Percentiles rank a stretch among this genome's conserved stretches.
Conservation (phyloP, 2,888 invertebrate species). For the Spisula solida region DNA sequence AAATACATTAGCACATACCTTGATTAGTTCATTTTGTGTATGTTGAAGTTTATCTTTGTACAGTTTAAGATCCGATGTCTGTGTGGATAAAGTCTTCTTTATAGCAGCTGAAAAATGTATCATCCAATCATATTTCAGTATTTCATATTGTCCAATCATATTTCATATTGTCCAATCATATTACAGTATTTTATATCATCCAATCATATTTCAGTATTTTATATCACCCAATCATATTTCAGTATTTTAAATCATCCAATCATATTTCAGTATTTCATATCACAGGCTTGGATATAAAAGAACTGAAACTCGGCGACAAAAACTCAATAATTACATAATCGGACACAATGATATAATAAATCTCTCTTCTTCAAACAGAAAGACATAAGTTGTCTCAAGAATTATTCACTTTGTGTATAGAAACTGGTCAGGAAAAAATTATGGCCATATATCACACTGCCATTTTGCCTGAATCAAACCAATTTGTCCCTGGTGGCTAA, state of each 20-base stretch:
- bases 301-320: too few relatives aligned
- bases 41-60: constrained; percentile 85
- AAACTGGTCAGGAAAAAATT: too few relatives aligned
- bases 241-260: background rate
- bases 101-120: constrained; percentile 80
- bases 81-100: constrained; percentile 83
- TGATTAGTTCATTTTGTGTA: constrained; percentile 85
- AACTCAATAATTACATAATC: too few relatives aligned
- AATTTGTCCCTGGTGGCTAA: too few relatives aligned
- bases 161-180: background rate
- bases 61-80: constrained; percentile 80
- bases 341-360: too few relatives aligned
- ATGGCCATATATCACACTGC: too few relatives aligned
- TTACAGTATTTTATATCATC: background rate
- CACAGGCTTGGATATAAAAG: too few relatives aligned
- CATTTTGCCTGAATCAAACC: too few relatives aligned
- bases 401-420: background rate
- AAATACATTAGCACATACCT: constrained; percentile 69
- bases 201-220: too few relatives aligned
- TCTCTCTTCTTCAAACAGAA: too few relatives aligned
- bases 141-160: background rate
- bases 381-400: background rate
- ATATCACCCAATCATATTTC: background rate
- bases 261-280: background rate
- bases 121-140: background rate